These are phyloP conservation scores for Oenanthe oenanthe DNA, from an alignment of 2,113 vertebrate genomes.

Conservation along the genomic window DNA sequence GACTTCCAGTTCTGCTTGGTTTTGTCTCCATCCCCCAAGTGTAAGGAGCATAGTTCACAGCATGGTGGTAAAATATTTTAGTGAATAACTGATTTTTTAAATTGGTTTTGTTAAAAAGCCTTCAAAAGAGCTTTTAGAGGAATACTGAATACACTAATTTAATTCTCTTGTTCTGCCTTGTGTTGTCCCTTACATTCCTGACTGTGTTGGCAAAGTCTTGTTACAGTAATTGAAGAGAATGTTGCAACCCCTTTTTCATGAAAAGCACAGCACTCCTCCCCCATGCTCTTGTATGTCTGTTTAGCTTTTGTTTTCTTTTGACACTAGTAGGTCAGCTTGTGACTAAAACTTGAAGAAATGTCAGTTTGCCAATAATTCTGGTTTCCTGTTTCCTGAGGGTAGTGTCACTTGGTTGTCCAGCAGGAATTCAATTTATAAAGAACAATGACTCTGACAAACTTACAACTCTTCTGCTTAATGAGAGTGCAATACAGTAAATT, in stretches of 20 bases:
- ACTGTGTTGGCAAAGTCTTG: not conserved
- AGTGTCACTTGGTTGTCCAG: conserved; percentile 12
- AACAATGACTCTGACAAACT: not conserved
- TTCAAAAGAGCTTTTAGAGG: not conserved
- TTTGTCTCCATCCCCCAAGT: not conserved
- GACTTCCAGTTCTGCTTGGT: not conserved
- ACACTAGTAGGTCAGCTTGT: conserved; percentile 59
- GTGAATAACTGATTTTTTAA: not conserved
- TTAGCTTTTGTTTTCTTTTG: conserved; percentile 56
- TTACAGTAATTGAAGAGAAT: conserved; percentile 16
- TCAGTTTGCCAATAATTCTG: conserved; percentile 32
- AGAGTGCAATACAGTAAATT: not conserved
- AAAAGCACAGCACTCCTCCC: not conserved
- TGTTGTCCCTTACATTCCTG: not conserved
- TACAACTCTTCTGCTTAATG: not conserved
- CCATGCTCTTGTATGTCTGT: not conserved
- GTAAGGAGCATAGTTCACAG: not conserved
- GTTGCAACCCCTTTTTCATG: not conserved
- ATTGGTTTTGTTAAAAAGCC: not conserved
- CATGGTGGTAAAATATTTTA: not conserved
- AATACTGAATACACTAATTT: not conserved
- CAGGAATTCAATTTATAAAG: conserved; percentile 12
- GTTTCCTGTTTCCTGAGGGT: conserved; percentile 36
- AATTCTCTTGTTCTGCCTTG: not conserved
- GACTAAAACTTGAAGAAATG: conserved; percentile 48